phyloP scores from a whole-genome alignment of 1,140 invertebrate genomes.

The Papilio glaucus region DNA sequence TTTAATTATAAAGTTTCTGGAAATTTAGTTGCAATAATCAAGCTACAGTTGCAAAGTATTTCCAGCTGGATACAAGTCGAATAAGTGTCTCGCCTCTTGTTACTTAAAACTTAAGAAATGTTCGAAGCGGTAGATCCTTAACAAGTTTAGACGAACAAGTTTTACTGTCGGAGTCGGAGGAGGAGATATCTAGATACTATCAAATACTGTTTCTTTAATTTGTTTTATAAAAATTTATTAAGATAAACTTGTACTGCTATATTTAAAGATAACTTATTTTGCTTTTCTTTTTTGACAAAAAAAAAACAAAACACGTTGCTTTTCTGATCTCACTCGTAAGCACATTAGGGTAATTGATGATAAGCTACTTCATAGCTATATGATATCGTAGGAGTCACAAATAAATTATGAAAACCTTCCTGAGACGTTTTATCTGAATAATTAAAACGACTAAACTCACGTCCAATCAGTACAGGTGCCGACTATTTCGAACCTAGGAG shows the following conservation, averaged over 20 bases:
- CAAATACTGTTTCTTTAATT: not conserved
- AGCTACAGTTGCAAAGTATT: not conserved
- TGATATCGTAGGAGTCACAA: too few relatives aligned
- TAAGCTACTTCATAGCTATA: too few relatives aligned
- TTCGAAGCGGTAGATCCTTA: not conserved
- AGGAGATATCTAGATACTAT: conserved; percentile 7
- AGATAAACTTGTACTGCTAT: not conserved
- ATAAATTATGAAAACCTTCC: too few relatives aligned
- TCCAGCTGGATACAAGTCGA: not conserved
- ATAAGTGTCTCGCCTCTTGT: not conserved
- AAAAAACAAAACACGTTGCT: too few relatives aligned
- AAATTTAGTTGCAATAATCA: not conserved
- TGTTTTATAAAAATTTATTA: not conserved
- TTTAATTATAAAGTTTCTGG: not conserved
- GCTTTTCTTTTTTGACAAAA: too few relatives aligned
- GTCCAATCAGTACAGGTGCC: too few relatives aligned
- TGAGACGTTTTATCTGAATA: too few relatives aligned
- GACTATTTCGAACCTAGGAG: too few relatives aligned
- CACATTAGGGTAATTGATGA: too few relatives aligned
- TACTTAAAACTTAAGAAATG: conserved; percentile 8
- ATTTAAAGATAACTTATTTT: not conserved
- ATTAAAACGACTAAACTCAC: too few relatives aligned
- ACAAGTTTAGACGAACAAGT: conserved; percentile 4
- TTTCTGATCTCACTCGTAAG: too few relatives aligned
- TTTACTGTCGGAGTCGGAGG: conserved; percentile 2